Evolutionary conservation across 2,113 vertebrate species (phyloP), one percentile per base, ranked within the genome.

Genomic region (Pampusana beccarii): DNA sequence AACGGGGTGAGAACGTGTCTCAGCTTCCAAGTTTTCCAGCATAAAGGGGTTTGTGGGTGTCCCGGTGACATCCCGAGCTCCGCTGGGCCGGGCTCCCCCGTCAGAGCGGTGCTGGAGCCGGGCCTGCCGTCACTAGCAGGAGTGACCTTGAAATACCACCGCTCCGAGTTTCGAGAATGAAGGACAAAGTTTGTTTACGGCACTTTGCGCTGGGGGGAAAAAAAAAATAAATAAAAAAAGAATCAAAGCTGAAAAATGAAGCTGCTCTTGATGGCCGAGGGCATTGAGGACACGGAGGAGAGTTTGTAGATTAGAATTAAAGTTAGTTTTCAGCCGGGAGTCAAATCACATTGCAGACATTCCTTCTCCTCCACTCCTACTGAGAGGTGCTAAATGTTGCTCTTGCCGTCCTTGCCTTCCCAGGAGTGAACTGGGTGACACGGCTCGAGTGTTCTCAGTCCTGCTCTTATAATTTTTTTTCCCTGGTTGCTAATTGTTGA

Each of bases 91-190:
- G 42, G 72, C 46, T 46, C 61, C 13, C 1, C 50, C 85, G 28
- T 38, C 77, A 25, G 71, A 88, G 58, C 90, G 58, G 94, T 96
- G 91, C 95, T 61, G 66, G 77, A 94, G 91, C 86, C 62, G 93
- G 98, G 98, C 98, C 98, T 98, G 28, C 96, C 92, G 86, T 97
- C 84, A 78, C 96, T 95, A 95, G 82, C 97, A 94, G 96, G 91
- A 97, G 98, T 99, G 99, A 99, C 99, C 99, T 99, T 99, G 99
- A 99, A 97, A 98, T 97, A 97, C 97, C 97, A 97, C 97, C 93
- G 98, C 98, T 98, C 97, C 94, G 95, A 98, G 98, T 98, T 98
- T 93, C 34, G 93, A 86, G 97, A 98, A 97, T 96, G 98, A 99
- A 99, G 99, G 99, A 98, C 98, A 99, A 99, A 99, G 98, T 99